phyloP scores from a whole-genome alignment of 2,888 invertebrate species.

The Phaedon cochleariae region DNA sequence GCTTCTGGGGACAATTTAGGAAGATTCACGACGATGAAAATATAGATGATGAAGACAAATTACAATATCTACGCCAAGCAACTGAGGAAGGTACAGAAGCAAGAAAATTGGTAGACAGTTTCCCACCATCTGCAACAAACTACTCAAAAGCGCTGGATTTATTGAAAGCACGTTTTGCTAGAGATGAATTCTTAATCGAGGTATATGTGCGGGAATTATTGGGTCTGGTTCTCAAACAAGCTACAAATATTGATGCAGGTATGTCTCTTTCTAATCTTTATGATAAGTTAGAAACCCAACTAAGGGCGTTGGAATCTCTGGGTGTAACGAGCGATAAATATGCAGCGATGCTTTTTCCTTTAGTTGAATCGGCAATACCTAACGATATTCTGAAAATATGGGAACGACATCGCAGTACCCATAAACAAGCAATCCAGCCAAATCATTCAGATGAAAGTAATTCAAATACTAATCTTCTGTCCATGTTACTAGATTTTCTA shows the following conservation, averaged over 20 bases:
- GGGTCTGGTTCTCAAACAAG: slow-evolving; percentile 14
- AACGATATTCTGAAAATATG: slow-evolving; percentile 1
- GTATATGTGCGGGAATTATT: slow-evolving; percentile 23
- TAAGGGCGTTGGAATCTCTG: slow-evolving; percentile 3
- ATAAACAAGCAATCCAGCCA: no score
- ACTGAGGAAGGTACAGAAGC: slow-evolving; percentile 16
- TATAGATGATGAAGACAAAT: slow-evolving; percentile 22
- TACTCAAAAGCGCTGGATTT: slow-evolving; percentile 4
- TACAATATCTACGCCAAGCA: slow-evolving; percentile 27
- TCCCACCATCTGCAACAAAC: slow-evolving; percentile 19
- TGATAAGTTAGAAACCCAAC: slow-evolving; percentile 8
- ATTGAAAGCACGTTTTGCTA: slow-evolving; percentile 22
- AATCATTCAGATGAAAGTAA: not conserved
- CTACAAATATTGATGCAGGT: slow-evolving; percentile 5
- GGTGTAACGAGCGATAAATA: slow-evolving; percentile 5
- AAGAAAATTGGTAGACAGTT: slow-evolving; percentile 23
- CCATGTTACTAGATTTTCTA: not conserved
- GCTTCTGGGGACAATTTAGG: slow-evolving; percentile 23
- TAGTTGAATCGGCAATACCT: slow-evolving; percentile 11
- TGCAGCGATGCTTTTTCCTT: not conserved
- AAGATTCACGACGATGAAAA: slow-evolving; percentile 26
- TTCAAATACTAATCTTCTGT: not conserved
- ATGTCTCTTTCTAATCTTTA: slow-evolving; percentile 12
- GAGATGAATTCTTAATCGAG: slow-evolving; percentile 21
- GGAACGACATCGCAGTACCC: slow-evolving; percentile 1